Evolutionary conservation across 1,140 invertebrate species (phyloP), one percentile per base, ranked within the genome.

Genomic region (Drosophila mojavensis): DNA sequence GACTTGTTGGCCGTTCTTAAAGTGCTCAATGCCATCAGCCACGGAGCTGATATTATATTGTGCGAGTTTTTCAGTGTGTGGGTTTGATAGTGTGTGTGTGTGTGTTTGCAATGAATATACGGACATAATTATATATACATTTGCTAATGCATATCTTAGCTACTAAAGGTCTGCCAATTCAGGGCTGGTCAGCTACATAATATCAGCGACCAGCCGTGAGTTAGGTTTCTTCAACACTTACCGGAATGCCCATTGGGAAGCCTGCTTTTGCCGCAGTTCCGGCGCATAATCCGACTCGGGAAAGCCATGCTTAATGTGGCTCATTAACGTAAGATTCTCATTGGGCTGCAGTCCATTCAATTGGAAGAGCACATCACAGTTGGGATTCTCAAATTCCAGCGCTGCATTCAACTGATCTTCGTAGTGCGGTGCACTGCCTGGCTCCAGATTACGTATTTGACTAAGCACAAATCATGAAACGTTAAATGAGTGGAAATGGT

Each of bases 11-110:
- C 97, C 97, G 63, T 95, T 95, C 93, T 98, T 99, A 93, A 98
- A 98, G 94, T 97, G 96, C 90, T 97, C 96, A 78, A 99, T 98
- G 67, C 98, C 98, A 93, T 98, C 97, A 36, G 96, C 96, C 20
- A 98, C 97, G 89, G 96, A 97, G 83, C 96, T 95, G 82, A 79
- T 54, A 30, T 50, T 65, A 17, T 56, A 33, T 50, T 65, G 50
- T 58, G 15, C 11, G 43, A 47, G 7, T 47, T 6, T 47, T 15
- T 45, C 5, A 17, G 15, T 47, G 60, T 74, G 3, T 15, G 6
- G 15, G 55, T 56, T 26, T 56, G 33, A 28, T 28, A 17, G 15
- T 45, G 60, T 74, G 20, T 30, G 33, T 47, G 48, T 45, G 3
- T 15, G 6, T 68, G 47, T 79, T 33, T 55, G 60, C 48, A 68